Base-by-base conservation (phyloP, 2,888 invertebrate species). In the Xanthorhoe designata region DNA sequence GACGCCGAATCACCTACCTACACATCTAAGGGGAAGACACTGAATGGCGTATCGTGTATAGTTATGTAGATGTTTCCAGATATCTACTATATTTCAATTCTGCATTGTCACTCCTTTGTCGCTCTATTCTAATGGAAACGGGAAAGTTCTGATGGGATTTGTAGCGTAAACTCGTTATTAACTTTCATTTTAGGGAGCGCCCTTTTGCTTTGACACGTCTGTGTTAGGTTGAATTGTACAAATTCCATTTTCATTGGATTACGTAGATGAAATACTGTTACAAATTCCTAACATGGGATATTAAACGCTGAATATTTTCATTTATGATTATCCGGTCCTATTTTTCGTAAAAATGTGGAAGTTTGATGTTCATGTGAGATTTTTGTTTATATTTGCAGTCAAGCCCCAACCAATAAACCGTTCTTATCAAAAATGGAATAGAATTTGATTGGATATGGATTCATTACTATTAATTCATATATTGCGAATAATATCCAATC, bases 71-170 rank as follows among this genome's bases (percentile, higher is more conserved):
- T 50, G 51, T 51, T 51, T n/a, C 24, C 38, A 54, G 0, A 55
- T 51, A 59, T 45, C 47, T 56, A 53, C 60, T 57, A 61, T 52
- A 61, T 57, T 29, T 45, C 59, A 68, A 70, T 71, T 67, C 45
- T 69, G 72, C 74, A 68, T 67, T 68, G 70, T 71, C 74, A 74
- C 66, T 64, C 69, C 68, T 70, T 70, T 66, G 66, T 66, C 69
- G 64, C 60, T 71, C 68, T 60, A 69, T 68, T 71, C 64, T 72
- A 73, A 73, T 75, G 71, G 72, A 72, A 76, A 73, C 71, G 69
- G 64, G 64, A 68, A 78, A 76, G 75, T 75, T 75, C 67, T 60
- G 65, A 58, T 62, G 49, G 72, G 71, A 75, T 72, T 74, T 70
- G 72, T 74, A 72, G 71, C 67, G 67, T 69, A 66, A 74, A 71